Evolutionary conservation across 1,140 invertebrate genomes (phyloP), one percentile per base, ranked within the genome.

Genomic region (Papilio glaucus): DNA sequence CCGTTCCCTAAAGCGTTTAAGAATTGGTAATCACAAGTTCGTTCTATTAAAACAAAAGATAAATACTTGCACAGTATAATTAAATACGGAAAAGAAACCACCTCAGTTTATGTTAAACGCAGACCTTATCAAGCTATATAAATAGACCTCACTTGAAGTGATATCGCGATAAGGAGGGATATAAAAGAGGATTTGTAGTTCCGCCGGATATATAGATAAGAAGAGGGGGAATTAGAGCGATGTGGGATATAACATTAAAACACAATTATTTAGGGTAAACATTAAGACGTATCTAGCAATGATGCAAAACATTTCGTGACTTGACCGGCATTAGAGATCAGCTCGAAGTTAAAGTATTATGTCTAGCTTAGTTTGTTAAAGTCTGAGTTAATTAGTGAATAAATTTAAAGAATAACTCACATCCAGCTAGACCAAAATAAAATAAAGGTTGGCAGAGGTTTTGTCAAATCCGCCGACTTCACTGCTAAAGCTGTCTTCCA

Each of bases 131-230:
- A 24, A 3, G 49, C 8, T 24, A 12, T 24, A 53, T 21, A 21
- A 53, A 24, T 53, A 53, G 49, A 53, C 49, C 49, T 18, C 21
- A 53, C 18, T 53, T 53, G 9, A 53, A 21, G 42, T 49, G 29
- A 33, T 33, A 18, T 53, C 49, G 18, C n/a, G 49, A 53, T 53
- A 53, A 53, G 18, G 49, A 9, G 57, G 29, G 61, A 39, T 63
- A 21, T 63, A 37, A 63, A 15, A 15, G 15, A 33, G 15, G 61
- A 63, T 63, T 63, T 63, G 37, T 63, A 39, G 6, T 39, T 63
- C 61, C 61, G 61, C 15, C 61, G 61, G 61, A 63, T 63, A 39
- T 63, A 37, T 18, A 10, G 61, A 63, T 63, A 63, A 63, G 45
- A 15, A 53, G 4, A 4, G 15, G 9, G 62, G 18, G 62, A 65